Base-by-base conservation (phyloP, 2,113 vertebrate genomes). In the Baryphthengus martii region DNA sequence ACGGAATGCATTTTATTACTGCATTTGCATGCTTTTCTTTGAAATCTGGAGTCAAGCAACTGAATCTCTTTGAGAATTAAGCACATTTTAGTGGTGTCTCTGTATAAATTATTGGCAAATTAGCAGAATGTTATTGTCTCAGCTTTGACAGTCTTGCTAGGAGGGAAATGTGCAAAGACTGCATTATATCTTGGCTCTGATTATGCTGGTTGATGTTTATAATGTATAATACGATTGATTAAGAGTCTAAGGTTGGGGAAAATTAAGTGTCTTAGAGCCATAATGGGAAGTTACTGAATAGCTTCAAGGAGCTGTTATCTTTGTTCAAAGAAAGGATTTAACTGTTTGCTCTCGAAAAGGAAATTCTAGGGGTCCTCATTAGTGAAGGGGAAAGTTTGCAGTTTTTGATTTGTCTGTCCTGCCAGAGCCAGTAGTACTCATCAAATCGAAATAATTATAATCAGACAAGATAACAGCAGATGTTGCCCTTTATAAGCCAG, bases 21-120 rank as follows among this genome's bases (percentile, higher is more conserved):
- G 55, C 66, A 88, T 94, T 97, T 96, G 89, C 82, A 94, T 90
- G 68, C 88, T 95, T 92, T 68, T 65, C 66, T 92, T 86, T 94
- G 58, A 97, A 92, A 87, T 94, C 91, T 94, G 86, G 88, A 97
- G 90, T 95, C 59, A 93, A 93, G 84, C 70, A 92, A 94, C 95
- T 58, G 80, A 85, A 91, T 96, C 79, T 85, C 91, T 96, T 94
- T 62, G 86, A 95, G 95, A 91, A 96, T 97, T 97, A 98, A 97
- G 90, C 76, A 84, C 75, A 80, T 96, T 97, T 97, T 66, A 75
- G 39, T 91, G 66, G 52, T 87, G 76, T 94, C 49, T 92, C 93
- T 76, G 42, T 90, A 65, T 96, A 97, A 92, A 96, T 95, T 93
- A 90, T 86, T 56, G 61, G 65, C 85, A 96, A 92, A 96, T 93